A percentile compares a stretch with the other conserved stretches of the same genome.
phyloP scores from a whole-genome alignment of 1,140 invertebrate species.

The Euglossa dilemma region DNA sequence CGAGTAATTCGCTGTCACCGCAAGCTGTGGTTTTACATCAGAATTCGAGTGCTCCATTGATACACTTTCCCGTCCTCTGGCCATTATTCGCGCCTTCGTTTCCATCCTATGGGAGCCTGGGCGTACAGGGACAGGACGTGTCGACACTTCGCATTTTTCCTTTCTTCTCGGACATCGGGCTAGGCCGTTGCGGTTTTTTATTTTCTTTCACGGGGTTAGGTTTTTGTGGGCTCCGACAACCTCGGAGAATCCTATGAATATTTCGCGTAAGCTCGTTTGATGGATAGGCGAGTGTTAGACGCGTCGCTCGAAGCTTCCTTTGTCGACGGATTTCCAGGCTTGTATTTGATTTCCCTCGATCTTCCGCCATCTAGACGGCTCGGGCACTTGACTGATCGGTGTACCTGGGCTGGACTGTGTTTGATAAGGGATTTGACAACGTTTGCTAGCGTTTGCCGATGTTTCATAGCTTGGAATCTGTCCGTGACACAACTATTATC shows the following conservation, averaged over 20 bases:
- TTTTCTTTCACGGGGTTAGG: background rate
- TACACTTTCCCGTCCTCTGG: conserved; percentile 35
- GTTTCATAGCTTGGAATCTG: no score
- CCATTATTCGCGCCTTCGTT: conserved; percentile 19
- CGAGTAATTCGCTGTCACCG: conserved; percentile 77
- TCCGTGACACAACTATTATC: no score
- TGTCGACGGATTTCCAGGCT: background rate
- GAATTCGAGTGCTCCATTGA: conserved; percentile 69
- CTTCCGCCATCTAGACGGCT: no score
- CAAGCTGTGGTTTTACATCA: conserved; percentile 80
- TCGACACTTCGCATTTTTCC: background rate
- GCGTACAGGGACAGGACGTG: background rate
- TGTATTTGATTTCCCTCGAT: no score
- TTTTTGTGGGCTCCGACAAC: background rate
- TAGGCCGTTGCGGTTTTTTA: background rate
- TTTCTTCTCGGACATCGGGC: background rate
- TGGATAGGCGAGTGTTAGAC: background rate
- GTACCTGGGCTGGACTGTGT: no score
- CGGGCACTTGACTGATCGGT: no score
- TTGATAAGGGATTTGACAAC: no score
- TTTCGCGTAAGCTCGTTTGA: background rate
- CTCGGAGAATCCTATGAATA: background rate
- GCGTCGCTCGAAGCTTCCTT: background rate
- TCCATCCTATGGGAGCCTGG: background rate
- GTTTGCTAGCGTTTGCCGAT: no score